Conservation (phyloP, 2,888 invertebrate genomes). For the Drosophila peninsularis region DNA sequence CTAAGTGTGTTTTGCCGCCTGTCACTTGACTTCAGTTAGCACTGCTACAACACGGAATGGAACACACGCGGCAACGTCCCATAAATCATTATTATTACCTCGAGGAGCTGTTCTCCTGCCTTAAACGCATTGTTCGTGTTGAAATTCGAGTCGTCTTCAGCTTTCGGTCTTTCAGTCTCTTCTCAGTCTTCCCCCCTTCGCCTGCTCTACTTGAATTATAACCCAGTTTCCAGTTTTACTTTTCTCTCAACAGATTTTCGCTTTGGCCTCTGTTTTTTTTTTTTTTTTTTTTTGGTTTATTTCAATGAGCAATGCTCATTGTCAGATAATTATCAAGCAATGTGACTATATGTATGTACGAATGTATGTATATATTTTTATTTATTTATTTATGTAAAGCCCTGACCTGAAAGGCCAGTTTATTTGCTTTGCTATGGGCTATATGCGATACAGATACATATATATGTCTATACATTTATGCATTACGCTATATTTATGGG, state of each 20-base stretch:
- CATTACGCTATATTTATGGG: slow-evolving; percentile 31
- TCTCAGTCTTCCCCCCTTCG: slow-evolving; percentile 13
- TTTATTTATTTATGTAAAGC: slow-evolving; percentile 51
- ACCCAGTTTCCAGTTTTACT: slow-evolving; percentile 45
- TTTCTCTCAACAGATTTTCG: slow-evolving; percentile 38
- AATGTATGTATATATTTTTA: background rate
- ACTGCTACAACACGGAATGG: slow-evolving; percentile 44
- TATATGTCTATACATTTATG: slow-evolving; percentile 7
- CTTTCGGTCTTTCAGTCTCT: slow-evolving; percentile 9
- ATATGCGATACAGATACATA: background rate
- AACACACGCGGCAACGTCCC: slow-evolving; percentile 36
- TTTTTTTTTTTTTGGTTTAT: slow-evolving; percentile 20
- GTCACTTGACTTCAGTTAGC: slow-evolving; percentile 52
- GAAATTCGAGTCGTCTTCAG: slow-evolving; percentile 57
- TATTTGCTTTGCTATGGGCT: slow-evolving; percentile 55
- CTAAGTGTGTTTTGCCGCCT: background rate
- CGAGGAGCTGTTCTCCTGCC: slow-evolving; percentile 33
- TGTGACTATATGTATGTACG: slow-evolving; percentile 28
- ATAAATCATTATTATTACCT: slow-evolving; percentile 63
- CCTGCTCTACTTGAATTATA: slow-evolving; percentile 42
- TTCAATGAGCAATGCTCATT: slow-evolving; percentile 64
- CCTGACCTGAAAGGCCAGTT: slow-evolving; percentile 71
- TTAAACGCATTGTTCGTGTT: slow-evolving; percentile 58
- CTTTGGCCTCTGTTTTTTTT: slow-evolving; percentile 35
- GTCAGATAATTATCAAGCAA: slow-evolving; percentile 75